phyloP scores from a whole-genome alignment of 1,140 invertebrate species.

The Zaprionus inermis region DNA sequence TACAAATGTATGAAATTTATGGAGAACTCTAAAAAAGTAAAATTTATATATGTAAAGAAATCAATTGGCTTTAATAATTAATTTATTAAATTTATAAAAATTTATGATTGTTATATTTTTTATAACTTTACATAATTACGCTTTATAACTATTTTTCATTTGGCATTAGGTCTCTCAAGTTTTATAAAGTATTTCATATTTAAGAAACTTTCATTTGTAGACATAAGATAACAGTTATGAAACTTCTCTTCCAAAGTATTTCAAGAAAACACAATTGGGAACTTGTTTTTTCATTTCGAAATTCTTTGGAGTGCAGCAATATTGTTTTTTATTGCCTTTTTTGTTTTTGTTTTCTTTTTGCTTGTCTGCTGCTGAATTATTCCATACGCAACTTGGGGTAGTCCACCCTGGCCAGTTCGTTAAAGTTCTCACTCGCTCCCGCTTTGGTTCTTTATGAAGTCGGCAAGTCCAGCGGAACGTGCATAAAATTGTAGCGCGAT shows the following conservation, averaged over 20 bases:
- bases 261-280: background rate
- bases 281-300: constrained; percentile 1
- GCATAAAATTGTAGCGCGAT: constrained; percentile 67
- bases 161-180: no score
- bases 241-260: background rate
- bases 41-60: no score
- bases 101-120: no score
- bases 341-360: constrained; percentile 24
- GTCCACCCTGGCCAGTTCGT: constrained; percentile 24
- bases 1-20: no score
- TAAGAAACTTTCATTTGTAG: background rate
- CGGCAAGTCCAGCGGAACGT: constrained; percentile 58
- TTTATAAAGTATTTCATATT: background rate
- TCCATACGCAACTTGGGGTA: constrained; percentile 35
- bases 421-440: constrained; percentile 8
- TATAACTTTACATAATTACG: no score
- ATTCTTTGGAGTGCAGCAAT: constrained; percentile 21
- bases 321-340: constrained; percentile 39
- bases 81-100: no score
- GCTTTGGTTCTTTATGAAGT: constrained; percentile 13
- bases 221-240: no score
- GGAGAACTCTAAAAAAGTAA: no score
- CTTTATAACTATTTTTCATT: no score
- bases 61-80: no score
- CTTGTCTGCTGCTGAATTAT: constrained; percentile 43